Conservation (phyloP, 2,797 vertebrate species). For the Gymnoscopelus microlampas region DNA sequence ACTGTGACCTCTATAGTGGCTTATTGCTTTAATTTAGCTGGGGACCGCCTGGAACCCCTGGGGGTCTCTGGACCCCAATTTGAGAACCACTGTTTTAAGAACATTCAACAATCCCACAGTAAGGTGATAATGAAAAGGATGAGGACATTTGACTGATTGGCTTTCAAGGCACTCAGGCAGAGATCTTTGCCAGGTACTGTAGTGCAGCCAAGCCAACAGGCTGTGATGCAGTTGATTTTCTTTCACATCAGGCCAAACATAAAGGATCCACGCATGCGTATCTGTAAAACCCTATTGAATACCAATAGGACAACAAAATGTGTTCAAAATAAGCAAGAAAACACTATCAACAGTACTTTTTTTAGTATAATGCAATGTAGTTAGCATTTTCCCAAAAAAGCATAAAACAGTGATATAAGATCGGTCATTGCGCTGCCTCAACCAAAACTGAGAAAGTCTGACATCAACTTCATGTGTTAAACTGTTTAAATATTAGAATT, state of each 20-base stretch:
- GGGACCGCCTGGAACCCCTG: no score
- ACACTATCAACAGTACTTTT: no score
- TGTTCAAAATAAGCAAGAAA: background rate
- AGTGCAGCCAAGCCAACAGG: conserved; percentile 43
- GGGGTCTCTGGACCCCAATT: no score
- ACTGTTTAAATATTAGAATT: no score
- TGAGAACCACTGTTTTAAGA: conserved; percentile 43
- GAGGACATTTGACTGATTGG: conserved; percentile 37
- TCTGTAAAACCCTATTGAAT: background rate
- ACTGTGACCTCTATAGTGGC: no score
- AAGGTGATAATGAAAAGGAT: conserved; percentile 60
- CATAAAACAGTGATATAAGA: no score
- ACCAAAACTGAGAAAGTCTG: no score
- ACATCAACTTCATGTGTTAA: no score
- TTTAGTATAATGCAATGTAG: no score
- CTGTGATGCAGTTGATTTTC: conserved; percentile 27
- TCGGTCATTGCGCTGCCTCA: no score
- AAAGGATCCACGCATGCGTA: background rate
- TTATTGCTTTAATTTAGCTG: no score
- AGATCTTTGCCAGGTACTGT: conserved; percentile 17
- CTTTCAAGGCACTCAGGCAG: conserved; percentile 45
- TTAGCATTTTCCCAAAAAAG: no score
- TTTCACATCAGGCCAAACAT: conserved; percentile 10
- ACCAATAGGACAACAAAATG: background rate
- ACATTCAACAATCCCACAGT: conserved; percentile 45